phyloP scores from a whole-genome alignment of 2,888 invertebrate species.

The Dolichomitus sp. region DNA sequence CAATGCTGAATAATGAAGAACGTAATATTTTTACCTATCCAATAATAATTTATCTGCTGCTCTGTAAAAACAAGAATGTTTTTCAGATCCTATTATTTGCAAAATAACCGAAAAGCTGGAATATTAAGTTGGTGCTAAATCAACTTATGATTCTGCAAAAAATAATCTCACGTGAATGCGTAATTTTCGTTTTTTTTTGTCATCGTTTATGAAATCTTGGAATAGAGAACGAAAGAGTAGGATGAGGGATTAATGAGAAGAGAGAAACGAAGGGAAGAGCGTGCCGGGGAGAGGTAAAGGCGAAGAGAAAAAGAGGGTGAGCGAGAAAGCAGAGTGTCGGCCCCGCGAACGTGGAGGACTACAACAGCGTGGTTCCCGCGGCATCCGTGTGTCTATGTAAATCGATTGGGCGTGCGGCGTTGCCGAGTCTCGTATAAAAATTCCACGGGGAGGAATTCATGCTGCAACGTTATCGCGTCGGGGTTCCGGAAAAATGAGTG shows the following conservation, averaged over 20 bases:
- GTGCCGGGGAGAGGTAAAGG: constrained; percentile 38
- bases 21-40: too few relatives aligned
- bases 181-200: neutral
- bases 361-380: constrained; percentile 63
- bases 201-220: constrained; percentile 3
- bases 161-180: too few relatives aligned
- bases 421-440: constrained; percentile 74
- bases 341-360: constrained; percentile 22
- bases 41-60: too few relatives aligned
- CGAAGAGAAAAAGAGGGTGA: constrained; percentile 44
- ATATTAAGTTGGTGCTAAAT: too few relatives aligned
- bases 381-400: constrained; percentile 74
- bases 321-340: constrained; percentile 19
- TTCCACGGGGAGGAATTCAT: constrained; percentile 57
- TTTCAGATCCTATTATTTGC: too few relatives aligned
- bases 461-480: constrained; percentile 52
- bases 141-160: too few relatives aligned
- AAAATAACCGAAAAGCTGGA: too few relatives aligned
- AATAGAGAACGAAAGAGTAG: neutral
- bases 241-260: constrained; percentile 11
- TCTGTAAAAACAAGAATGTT: too few relatives aligned
- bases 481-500: constrained; percentile 38
- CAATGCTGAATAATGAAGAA: too few relatives aligned
- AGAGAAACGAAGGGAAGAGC: constrained; percentile 15
- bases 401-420: constrained; percentile 74